These are phyloP conservation scores for Amniataba percoides DNA, from an alignment of 2,797 vertebrate species.

Conservation along the genomic window DNA sequence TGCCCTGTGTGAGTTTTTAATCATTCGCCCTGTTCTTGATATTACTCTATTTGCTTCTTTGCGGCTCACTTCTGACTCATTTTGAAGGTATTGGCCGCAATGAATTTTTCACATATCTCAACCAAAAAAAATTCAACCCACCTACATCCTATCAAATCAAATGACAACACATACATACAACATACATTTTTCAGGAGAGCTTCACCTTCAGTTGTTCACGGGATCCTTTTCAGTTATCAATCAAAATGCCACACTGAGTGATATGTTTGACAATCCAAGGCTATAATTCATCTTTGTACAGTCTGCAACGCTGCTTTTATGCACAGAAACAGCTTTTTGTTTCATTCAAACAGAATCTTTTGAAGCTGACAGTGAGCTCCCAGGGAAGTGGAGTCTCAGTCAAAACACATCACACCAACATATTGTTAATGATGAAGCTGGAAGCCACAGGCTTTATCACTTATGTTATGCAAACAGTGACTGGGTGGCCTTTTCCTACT, in stretches of 20 bases:
- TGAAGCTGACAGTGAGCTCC: slow-evolving; percentile 32
- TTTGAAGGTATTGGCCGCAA: not conserved
- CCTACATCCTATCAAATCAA: slow-evolving; percentile 34
- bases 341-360: slow-evolving; percentile 40
- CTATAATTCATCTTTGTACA: slow-evolving; percentile 53
- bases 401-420: slow-evolving; percentile 26
- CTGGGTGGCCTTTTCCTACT: not conserved
- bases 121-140: slow-evolving; percentile 26
- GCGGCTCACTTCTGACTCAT: not conserved
- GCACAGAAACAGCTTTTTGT: slow-evolving; percentile 46
- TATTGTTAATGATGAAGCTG: slow-evolving; percentile 9
- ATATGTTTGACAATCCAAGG: slow-evolving; percentile 57
- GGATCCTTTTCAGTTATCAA: slow-evolving; percentile 54
- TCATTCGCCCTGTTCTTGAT: not conserved
- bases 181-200: slow-evolving; percentile 43
- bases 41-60: not conserved
- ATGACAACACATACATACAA: slow-evolving; percentile 42
- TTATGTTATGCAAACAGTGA: slow-evolving; percentile 16
- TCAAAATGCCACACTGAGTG: slow-evolving; percentile 59
- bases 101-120: slow-evolving; percentile 27
- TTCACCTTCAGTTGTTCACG: slow-evolving; percentile 55
- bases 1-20: not conserved
- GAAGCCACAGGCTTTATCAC: slow-evolving; percentile 2
- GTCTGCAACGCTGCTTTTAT: slow-evolving; percentile 24
- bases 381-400: slow-evolving; percentile 15